A percentile compares a stretch with the other conserved stretches of the same genome.
phyloP scores from a whole-genome alignment of 2,113 vertebrate genomes.

The Cavia porcellus region DNA sequence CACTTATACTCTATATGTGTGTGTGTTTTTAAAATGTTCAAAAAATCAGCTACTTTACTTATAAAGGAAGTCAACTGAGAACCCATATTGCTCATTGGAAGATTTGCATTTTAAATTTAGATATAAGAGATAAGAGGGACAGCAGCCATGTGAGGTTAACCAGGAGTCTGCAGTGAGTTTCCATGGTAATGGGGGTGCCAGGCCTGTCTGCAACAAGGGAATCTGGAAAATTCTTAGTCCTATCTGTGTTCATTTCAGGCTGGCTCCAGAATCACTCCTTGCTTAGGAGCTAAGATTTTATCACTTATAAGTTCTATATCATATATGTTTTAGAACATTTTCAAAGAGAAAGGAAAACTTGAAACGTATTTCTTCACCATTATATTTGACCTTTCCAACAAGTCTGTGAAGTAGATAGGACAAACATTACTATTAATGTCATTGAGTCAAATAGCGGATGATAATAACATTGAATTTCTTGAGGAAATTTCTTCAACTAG shows the following conservation, averaged over 20 bases:
- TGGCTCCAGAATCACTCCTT: neutral
- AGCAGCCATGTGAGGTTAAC: neutral
- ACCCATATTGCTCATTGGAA: neutral
- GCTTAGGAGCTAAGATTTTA: neutral
- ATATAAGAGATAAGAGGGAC: neutral
- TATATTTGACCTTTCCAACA: neutral
- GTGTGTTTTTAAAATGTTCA: neutral
- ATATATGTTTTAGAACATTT: neutral
- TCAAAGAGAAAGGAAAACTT: neutral
- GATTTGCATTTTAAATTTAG: constrained; percentile 55
- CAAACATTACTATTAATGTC: neutral
- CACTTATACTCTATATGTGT: neutral
- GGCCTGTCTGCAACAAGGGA: neutral
- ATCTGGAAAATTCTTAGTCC: neutral
- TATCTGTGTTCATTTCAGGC: neutral
- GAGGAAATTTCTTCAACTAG: neutral
- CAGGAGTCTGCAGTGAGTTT: neutral
- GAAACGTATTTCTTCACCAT: neutral
- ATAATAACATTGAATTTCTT: neutral
- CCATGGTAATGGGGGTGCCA: neutral
- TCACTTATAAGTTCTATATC: neutral
- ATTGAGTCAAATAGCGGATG: neutral
- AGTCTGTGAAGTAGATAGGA: neutral
- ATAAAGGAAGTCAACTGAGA: neutral
- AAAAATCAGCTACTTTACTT: constrained; percentile 40